Evolutionary conservation across 2,888 invertebrate species (phyloP), one percentile per base, ranked within the genome.

Genomic region (Poecilobothrus nobilitatus): DNA sequence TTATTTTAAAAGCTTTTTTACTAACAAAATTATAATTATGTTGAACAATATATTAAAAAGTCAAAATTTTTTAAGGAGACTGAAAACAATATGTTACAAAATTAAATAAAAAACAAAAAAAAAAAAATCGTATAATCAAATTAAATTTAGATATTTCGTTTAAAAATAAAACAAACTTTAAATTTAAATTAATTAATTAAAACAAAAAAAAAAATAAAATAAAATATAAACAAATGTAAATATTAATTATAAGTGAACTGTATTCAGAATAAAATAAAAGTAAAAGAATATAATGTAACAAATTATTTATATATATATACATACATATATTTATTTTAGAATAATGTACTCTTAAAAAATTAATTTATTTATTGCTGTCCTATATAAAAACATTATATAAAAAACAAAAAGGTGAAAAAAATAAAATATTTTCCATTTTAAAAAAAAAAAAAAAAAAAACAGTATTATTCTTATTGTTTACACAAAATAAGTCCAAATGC

Each of bases 41-140:
- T 37, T 37, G 2, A 27, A 5, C 27, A 4, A 5, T 27, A 53
- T 12, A n/a, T 6, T 53, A 53, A 18, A 53, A 53, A 53, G 53
- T 53, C 53, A 53, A 53, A 53, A 53, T 53, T 53, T 12, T 6
- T 53, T 53, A 53, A 5, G 27, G 53, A 53, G 53, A 53, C 53
- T 53, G 53, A 53, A 53, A 53, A 53, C 53, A 53, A 53, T 27
- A n/a, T 53, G 53, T 53, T 53, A 18, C 53, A 53, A 53, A 41
- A 41, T 41, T 53, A 37, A 37, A 37, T 37, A 10, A 37, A 37
- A 37, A 34, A 34, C 34, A 34, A 34, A 37, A 37, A 37, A 37
- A 37, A 8, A 37, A 37, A 10, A 10, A 37, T 37, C 27, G 27
- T 27, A 27, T 27, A 27, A 27, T 27, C 27, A 27, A 27, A 27